Conservation (phyloP, 92 coral and sea anemone genomes). For the Parazoanthus darwini region DNA sequence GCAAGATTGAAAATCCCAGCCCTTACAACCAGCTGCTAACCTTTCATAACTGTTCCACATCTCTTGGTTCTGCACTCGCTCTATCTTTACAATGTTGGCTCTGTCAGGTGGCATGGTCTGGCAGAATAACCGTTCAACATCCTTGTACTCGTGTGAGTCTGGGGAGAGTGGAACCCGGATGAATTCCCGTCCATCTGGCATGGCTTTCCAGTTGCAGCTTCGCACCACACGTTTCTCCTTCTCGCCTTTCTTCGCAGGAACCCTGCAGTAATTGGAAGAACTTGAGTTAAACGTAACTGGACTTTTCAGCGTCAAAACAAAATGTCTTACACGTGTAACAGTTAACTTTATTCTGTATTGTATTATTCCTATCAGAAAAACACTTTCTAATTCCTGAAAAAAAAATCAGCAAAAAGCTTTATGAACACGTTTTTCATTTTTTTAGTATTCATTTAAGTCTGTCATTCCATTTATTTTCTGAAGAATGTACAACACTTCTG, state of each 20-base stretch:
- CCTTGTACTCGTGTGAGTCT: slow-evolving; percentile 26
- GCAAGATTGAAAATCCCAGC: not conserved
- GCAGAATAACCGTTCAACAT: slow-evolving; percentile 13
- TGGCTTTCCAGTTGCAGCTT: not conserved
- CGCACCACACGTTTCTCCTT: slow-evolving; percentile 2
- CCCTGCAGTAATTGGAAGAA: not conserved
- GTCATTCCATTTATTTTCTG: too few species aligned
- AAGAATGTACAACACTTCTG: too few species aligned
- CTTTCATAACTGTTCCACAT: slow-evolving; percentile 30
- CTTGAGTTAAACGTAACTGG: not conserved
- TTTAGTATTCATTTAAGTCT: too few species aligned
- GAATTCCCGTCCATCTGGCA: slow-evolving; percentile 19
- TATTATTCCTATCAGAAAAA: too few species aligned
- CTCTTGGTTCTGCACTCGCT: slow-evolving; percentile 37
- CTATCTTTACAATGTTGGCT: slow-evolving; percentile 17
- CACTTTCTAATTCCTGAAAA: too few species aligned
- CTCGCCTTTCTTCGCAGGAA: not conserved
- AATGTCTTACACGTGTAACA: not conserved
- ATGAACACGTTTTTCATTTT: too few species aligned
- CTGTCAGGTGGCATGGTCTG: slow-evolving; percentile 21
- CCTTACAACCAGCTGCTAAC: not conserved
- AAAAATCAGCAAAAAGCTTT: too few species aligned
- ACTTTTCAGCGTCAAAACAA: not conserved
- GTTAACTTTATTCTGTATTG: too few species aligned
- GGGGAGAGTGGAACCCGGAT: slow-evolving; percentile 39